phyloP scores from a whole-genome alignment of 2,113 vertebrate species.

The Nothobranchius kuhntae region DNA sequence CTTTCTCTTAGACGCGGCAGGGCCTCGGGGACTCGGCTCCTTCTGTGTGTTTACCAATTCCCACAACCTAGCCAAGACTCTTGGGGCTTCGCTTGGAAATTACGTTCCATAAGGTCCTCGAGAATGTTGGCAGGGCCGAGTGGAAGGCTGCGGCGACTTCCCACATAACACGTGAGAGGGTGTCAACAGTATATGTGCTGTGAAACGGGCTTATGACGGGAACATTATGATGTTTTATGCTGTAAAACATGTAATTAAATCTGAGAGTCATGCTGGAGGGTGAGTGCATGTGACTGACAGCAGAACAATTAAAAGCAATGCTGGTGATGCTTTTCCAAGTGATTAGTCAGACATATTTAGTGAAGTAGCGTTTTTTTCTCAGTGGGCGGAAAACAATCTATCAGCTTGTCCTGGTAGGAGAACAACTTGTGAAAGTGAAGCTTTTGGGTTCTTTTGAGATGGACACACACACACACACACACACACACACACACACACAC shows the following conservation, averaged over 20 bases:
- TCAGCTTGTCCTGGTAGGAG: too few relatives aligned
- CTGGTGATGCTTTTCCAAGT: neutral
- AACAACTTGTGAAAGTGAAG: too few relatives aligned
- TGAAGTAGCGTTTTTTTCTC: neutral
- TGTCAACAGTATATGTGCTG: slow-evolving; percentile 4
- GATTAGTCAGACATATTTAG: neutral
- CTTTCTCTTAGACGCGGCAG: slow-evolving; percentile 55
- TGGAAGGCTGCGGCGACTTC: slow-evolving; percentile 37
- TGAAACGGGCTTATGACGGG: neutral
- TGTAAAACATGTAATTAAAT: neutral
- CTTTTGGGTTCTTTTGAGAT: too few relatives aligned
- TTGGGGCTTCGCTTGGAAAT: slow-evolving; percentile 61
- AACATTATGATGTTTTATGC: neutral
- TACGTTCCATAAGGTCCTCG: slow-evolving; percentile 58
- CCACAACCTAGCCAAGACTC: slow-evolving; percentile 54
- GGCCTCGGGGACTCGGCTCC: slow-evolving; percentile 50
- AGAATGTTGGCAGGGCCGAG: slow-evolving; percentile 38
- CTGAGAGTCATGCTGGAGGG: neutral
- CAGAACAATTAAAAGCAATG: neutral
- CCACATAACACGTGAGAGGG: neutral
- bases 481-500: too few relatives aligned
- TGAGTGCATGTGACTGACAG: neutral
- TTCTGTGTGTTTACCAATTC: slow-evolving; percentile 70
- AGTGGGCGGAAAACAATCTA: neutral
- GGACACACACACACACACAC: too few relatives aligned